phyloP scores from a whole-genome alignment of 1,140 invertebrate genomes.

The Listronotus oregonensis region DNA sequence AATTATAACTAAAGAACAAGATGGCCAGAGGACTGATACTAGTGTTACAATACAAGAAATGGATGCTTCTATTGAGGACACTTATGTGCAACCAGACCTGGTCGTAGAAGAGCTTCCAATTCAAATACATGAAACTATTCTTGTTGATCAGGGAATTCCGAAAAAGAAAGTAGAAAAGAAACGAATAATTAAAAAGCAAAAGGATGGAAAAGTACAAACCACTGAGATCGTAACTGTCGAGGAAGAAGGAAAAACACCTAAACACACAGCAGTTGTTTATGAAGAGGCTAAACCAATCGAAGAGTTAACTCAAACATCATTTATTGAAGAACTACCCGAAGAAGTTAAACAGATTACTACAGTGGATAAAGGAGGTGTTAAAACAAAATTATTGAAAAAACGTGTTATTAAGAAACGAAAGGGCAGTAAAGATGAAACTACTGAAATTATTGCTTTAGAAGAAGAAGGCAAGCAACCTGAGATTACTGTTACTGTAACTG shows the following conservation, averaged over 20 bases:
- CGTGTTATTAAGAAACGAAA: slow-evolving; percentile 44
- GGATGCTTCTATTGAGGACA: slow-evolving; percentile 54
- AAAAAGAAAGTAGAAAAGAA: too few species aligned
- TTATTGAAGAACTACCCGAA: slow-evolving; percentile 29
- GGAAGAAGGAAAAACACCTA: slow-evolving; percentile 44
- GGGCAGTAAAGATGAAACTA: slow-evolving; percentile 48
- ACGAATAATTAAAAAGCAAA: too few species aligned
- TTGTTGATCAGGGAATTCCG: too few species aligned
- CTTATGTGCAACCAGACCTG: slow-evolving; percentile 10
- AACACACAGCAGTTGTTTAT: slow-evolving; percentile 47
- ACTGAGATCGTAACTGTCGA: slow-evolving; percentile 44
- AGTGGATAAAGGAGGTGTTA: slow-evolving; percentile 35
- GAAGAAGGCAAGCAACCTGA: slow-evolving; percentile 45
- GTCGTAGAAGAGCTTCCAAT: too few species aligned
- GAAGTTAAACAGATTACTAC: slow-evolving; percentile 32
- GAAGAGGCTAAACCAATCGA: slow-evolving; percentile 33
- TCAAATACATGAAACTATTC: too few species aligned
- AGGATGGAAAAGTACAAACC: slow-evolving; percentile 18
- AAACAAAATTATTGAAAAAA: slow-evolving; percentile 28
- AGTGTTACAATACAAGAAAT: slow-evolving; percentile 45
- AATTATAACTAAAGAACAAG: slow-evolving; percentile 58
- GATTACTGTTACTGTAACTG: too few species aligned
- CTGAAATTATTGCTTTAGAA: slow-evolving; percentile 49
- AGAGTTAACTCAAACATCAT: slow-evolving; percentile 49
- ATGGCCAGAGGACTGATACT: slow-evolving; percentile 50